Base-by-base conservation (phyloP, 2,797 vertebrate species). In the Pipistrellus pygmaeus region DNA sequence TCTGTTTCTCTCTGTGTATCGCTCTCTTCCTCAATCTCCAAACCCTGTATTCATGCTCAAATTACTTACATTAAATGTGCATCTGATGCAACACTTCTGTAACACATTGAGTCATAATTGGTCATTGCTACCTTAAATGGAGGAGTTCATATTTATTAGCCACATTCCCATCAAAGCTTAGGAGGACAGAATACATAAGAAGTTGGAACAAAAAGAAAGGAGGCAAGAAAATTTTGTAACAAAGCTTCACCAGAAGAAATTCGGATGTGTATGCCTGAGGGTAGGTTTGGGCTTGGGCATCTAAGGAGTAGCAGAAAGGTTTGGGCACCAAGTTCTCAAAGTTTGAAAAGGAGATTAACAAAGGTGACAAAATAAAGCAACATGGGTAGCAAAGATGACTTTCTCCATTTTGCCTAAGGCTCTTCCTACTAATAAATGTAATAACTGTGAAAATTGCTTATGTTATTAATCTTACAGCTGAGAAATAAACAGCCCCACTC, bases 391-490 rank as follows among this genome's bases (percentile, higher is more conserved):
- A 88, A 86, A 94, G 64, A 66, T 30, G 78, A 53, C 32, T 44
- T 80, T 93, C 95, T 93, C 13, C 8, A 72, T 62, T 96, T 93
- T 93, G 71, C 87, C 89, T 76, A 81, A 62, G 44, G 90, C 66
- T 90, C n/a, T 68, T 81, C 20, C 53, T 92, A 71, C 46, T 94
- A 35, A 85, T 86, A 92, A 93, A 73, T 82, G 23, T 41, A 76
- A 35, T 84, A 94, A 91, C 38, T 73, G 46, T 81, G 55, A 95
- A 83, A 90, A 92, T 27, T 90, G 25, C 55, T 95, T 81, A 27
- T 69, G 21, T 90, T 96, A 94, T 85, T 93, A 95, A 93, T 85
- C 88, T 94, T 77, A 57, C 23, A 95, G 48, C 41, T 86, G 62
- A 92, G 0, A 0, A 30, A 97, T 71, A 89, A 95, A 94, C 51